Base-by-base conservation (phyloP, 1,140 invertebrate genomes). In the Protaetia brevitarsis region DNA sequence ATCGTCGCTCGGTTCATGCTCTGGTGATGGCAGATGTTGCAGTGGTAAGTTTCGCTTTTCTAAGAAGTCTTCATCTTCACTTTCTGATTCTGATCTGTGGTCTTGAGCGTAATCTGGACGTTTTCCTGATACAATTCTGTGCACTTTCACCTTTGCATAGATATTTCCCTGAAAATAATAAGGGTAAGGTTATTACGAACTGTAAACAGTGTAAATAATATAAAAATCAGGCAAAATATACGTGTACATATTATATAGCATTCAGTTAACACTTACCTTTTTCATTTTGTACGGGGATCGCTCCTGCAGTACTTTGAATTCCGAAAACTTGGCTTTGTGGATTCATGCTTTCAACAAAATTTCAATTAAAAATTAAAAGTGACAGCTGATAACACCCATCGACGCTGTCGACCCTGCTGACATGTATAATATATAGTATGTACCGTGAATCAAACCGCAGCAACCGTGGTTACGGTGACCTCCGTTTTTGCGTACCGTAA, bases 101-200 rank as follows among this genome's bases (percentile, higher is more conserved):
- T 85, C 84, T 68, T 90, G 90, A 19, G 94, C 94, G 82, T 96
- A 97, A 76, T 95, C 93, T n/a, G 94, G 94, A 64, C 92, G 85
- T 81, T 96, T 96, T 41, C 94, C 94, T 29, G 93, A 94, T 60
- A 96, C 92, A 77, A 96, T 96, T 63, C 94, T 85, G 72, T 95
- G 93, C 0, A 97, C 95, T 82, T 97, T 97, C 1, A 97, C 95
- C 79, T 97, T 84, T 96, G 91, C 95, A 97, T 97, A 72, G 93
- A 95, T 66, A 95, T 81, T 83, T 96, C 78, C 94, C 93, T 51
- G n/a, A 94, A 71, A 31, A 79, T 66, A 63, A 64, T 57, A 63
- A 66, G 11, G 56, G 16, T 67, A 70, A 72, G 58, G 59, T 64
- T 51, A 58, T 5, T 63, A 28, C 62, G 30, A 11, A 11, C 6